Percentiles rank a stretch among this genome's conserved stretches.
These are phyloP conservation scores for Botia almorhae DNA, from an alignment of 2,797 vertebrate genomes.

Conservation along the genomic window DNA sequence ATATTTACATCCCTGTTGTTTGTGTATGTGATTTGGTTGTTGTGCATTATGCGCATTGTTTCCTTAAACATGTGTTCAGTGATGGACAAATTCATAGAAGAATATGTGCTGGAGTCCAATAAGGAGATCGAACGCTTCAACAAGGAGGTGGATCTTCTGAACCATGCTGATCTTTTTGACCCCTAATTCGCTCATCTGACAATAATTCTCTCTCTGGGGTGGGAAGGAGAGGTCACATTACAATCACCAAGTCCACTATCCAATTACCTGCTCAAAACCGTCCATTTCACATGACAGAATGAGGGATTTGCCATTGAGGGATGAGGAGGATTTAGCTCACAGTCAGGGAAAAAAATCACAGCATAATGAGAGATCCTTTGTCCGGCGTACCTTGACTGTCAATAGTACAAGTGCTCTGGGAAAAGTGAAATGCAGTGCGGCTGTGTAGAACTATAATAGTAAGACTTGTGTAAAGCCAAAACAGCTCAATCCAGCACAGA, in stretches of 20 bases:
- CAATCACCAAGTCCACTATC: slow-evolving; percentile 44
- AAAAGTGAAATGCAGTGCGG: neutral
- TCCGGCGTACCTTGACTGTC: slow-evolving; percentile 28
- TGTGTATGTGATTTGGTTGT: neutral
- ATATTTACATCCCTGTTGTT: neutral
- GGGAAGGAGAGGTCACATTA: slow-evolving; percentile 49
- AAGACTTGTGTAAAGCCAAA: neutral
- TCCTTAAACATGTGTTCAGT: slow-evolving; percentile 84
- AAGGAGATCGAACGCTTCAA: slow-evolving; percentile 92
- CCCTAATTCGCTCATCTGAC: slow-evolving; percentile 55
- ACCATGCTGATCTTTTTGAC: slow-evolving; percentile 90
- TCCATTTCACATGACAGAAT: slow-evolving; percentile 32
- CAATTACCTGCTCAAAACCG: slow-evolving; percentile 36
- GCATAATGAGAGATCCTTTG: slow-evolving; percentile 45
- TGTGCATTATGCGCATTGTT: slow-evolving; percentile 33
- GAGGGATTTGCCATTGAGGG: slow-evolving; percentile 25
- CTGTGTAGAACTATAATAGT: neutral
- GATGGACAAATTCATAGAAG: slow-evolving; percentile 92
- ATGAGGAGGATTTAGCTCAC: slow-evolving; percentile 39
- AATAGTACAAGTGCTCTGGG: slow-evolving; percentile 7
- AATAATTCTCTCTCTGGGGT: slow-evolving; percentile 43
- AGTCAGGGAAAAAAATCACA: slow-evolving; percentile 16
- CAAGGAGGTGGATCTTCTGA: slow-evolving; percentile 87
- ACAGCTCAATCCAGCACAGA: neutral
- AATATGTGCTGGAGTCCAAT: slow-evolving; percentile 91